These are phyloP conservation scores for Leuciscus waleckii DNA, from an alignment of 2,797 vertebrate species.

Conservation along the genomic window DNA sequence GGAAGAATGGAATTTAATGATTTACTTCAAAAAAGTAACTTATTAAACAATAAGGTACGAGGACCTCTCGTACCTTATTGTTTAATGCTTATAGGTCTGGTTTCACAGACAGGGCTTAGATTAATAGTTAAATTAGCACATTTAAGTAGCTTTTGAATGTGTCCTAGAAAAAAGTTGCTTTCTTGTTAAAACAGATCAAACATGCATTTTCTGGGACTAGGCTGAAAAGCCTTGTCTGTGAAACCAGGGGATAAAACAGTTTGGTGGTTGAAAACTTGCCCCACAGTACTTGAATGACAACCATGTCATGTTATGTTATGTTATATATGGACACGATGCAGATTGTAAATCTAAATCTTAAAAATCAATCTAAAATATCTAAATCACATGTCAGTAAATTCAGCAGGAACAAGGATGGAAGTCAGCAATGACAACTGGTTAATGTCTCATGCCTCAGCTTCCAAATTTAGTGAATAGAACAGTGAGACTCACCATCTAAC, in stretches of 20 bases:
- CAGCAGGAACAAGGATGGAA: slow-evolving; percentile 51
- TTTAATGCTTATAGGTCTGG: neutral
- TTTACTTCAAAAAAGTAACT: neutral
- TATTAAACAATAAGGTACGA: neutral
- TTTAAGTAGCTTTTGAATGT: no score
- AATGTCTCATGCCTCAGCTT: slow-evolving; percentile 36
- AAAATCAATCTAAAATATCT: neutral
- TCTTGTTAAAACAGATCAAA: no score
- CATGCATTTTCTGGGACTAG: no score
- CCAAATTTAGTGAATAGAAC: neutral
- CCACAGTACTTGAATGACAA: neutral
- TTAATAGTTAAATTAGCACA: no score
- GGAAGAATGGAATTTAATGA: neutral
- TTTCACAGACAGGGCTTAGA: no score
- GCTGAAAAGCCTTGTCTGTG: no score
- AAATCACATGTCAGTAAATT: slow-evolving; percentile 54
- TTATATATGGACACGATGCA: slow-evolving; percentile 47
- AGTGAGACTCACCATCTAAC: slow-evolving; percentile 6
- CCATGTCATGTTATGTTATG: neutral
- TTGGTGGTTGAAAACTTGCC: neutral
- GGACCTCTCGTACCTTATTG: neutral
- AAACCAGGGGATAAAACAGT: neutral
- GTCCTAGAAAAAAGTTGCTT: no score
- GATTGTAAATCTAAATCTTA: slow-evolving; percentile 66
- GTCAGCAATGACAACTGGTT: slow-evolving; percentile 61